Percentiles rank a stretch among this genome's conserved stretches.
Evolutionary conservation across 2,113 vertebrate species (phyloP).

Genomic region (Orcinus orca): DNA sequence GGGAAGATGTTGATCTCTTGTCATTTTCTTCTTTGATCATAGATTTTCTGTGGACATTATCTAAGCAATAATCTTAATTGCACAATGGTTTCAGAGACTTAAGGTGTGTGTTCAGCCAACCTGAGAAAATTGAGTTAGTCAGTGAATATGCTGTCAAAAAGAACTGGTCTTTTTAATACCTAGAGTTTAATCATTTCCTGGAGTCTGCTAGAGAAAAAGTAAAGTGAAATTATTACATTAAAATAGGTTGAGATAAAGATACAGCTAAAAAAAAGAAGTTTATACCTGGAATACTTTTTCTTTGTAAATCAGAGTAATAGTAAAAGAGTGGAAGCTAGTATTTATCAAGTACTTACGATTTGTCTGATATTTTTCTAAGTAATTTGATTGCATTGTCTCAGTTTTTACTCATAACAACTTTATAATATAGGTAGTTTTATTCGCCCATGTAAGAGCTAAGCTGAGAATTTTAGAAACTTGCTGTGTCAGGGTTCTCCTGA

Average conservation of each 20-base stretch:
- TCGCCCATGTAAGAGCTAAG: background rate
- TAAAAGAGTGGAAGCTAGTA: background rate
- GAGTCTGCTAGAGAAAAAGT: background rate
- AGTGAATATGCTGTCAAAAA: background rate
- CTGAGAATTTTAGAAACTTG: background rate
- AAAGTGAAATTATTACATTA: background rate
- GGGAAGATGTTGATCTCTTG: background rate
- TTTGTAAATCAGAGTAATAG: background rate
- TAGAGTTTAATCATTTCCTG: background rate
- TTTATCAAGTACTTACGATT: background rate
- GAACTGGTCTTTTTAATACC: background rate
- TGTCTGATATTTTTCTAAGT: background rate
- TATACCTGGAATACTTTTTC: background rate
- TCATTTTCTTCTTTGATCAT: background rate
- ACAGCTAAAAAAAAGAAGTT: background rate
- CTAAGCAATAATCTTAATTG: background rate
- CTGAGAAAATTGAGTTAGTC: background rate
- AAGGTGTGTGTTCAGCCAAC: background rate
- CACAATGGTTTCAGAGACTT: background rate
- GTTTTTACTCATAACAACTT: background rate
- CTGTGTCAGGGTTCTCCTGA: background rate
- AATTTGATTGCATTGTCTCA: background rate
- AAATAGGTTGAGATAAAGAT: background rate
- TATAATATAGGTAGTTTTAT: background rate
- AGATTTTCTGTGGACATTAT: background rate